Percentiles rank a stretch among this genome's conserved stretches.
phyloP scores from a whole-genome alignment of 2,888 invertebrate species.

The Antheraea yamamai region DNA sequence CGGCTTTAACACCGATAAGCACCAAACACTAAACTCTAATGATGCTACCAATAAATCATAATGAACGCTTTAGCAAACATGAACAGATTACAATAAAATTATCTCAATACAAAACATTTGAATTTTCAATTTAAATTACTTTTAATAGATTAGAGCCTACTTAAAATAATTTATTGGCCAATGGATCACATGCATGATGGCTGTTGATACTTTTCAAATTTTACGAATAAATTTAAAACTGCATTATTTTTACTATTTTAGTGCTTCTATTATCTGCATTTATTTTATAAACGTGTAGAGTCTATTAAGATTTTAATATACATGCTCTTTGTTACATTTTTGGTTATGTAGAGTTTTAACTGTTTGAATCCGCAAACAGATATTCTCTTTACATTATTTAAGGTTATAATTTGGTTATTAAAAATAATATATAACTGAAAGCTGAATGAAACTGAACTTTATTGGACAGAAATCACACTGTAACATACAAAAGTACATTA shows the following conservation, averaged over 20 bases:
- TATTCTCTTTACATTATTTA: constrained; percentile 36
- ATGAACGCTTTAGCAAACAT: constrained; percentile 69
- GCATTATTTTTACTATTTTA: constrained; percentile 47
- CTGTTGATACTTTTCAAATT: not conserved
- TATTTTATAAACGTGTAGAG: constrained; percentile 52
- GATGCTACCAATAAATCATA: constrained; percentile 59
- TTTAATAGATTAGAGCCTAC: constrained; percentile 15
- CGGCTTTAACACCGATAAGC: constrained; percentile 74
- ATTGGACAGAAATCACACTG: constrained; percentile 20
- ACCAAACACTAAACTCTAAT: constrained; percentile 60
- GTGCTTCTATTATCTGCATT: constrained; percentile 67
- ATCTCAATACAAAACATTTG: constrained; percentile 24
- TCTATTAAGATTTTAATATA: constrained; percentile 25
- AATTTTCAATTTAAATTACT: constrained; percentile 2
- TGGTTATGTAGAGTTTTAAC: constrained; percentile 55
- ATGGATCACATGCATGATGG: constrained; percentile 16
- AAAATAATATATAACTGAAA: constrained; percentile 31
- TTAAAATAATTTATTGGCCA: constrained; percentile 9
- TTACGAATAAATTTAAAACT: constrained; percentile 26
- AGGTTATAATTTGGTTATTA: constrained; percentile 59
- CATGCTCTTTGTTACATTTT: not conserved
- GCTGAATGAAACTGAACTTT: constrained; percentile 48
- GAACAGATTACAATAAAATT: constrained; percentile 32
- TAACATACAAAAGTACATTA: constrained; percentile 19
- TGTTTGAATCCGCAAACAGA: constrained; percentile 70